Conservation (phyloP, 2,888 invertebrate species). For the Tetranychus truncatus region DNA sequence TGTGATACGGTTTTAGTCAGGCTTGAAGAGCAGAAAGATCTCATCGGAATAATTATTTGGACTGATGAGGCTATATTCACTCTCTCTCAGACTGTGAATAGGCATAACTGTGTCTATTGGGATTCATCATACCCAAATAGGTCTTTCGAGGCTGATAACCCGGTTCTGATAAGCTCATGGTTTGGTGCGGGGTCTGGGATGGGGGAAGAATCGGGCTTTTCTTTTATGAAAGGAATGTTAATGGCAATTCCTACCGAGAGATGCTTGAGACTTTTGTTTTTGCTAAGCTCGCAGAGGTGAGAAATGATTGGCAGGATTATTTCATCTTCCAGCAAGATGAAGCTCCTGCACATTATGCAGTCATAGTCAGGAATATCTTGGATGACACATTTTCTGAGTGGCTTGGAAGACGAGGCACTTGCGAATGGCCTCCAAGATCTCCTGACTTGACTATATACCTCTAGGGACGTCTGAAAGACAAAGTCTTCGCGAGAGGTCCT, state of each 20-base stretch:
- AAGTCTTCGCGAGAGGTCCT: neutral
- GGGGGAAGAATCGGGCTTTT: neutral
- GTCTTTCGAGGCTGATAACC: neutral
- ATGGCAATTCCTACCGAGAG: neutral
- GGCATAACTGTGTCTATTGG: slow-evolving; percentile 6
- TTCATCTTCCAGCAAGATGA: neutral
- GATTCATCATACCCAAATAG: neutral
- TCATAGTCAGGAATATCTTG: neutral
- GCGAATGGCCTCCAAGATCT: slow-evolving; percentile 6
- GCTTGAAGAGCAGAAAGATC: neutral
- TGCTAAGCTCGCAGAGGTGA: neutral
- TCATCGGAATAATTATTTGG: neutral
- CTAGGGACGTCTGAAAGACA: neutral
- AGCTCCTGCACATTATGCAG: neutral
- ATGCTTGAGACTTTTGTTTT: neutral
- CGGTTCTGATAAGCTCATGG: neutral
- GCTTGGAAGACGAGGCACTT: neutral
- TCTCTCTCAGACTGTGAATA: neutral
- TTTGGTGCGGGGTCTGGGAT: neutral
- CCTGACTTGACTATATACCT: neutral
- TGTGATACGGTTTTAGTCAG: neutral
- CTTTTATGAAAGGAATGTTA: neutral
- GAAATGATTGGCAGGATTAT: neutral
- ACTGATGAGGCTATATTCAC: neutral
- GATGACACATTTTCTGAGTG: neutral